A percentile compares a stretch with the other conserved stretches of the same genome.
These are phyloP conservation scores for Agrotis ipsilon DNA, from an alignment of 2,888 invertebrate genomes.

Conservation along the genomic window DNA sequence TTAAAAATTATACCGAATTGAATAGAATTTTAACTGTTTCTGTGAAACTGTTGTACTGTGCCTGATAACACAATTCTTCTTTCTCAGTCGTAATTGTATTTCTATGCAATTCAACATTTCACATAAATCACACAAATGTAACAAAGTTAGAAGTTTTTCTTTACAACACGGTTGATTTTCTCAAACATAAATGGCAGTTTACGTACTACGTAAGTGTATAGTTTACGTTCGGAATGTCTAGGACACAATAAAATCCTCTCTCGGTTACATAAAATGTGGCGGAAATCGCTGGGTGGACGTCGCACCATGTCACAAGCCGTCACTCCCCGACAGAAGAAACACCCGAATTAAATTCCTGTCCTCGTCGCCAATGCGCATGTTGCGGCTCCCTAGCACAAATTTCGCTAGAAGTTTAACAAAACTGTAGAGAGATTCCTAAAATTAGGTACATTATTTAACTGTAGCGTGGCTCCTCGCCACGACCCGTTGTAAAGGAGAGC, in stretches of 20 bases:
- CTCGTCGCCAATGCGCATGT: constrained; percentile 74
- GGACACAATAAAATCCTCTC: constrained; percentile 75
- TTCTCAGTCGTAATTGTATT: background rate
- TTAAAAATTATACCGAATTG: background rate
- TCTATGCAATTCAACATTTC: constrained; percentile 2
- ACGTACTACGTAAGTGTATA: constrained; percentile 46
- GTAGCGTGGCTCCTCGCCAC: constrained; percentile 60
- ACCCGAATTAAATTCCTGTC: constrained; percentile 88
- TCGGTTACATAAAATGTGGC: constrained; percentile 78
- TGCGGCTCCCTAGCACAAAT: constrained; percentile 73
- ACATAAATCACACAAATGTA: background rate
- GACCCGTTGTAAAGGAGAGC: constrained; percentile 47
- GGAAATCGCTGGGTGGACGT: constrained; percentile 79
- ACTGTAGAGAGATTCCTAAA: constrained; percentile 74
- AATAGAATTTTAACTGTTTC: background rate
- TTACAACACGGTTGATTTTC: constrained; percentile 1
- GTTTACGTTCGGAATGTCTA: constrained; percentile 62
- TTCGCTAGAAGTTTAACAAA: constrained; percentile 75
- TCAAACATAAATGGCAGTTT: constrained; percentile 15
- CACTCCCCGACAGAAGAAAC: constrained; percentile 80
- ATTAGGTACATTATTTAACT: constrained; percentile 75
- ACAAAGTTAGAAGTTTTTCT: constrained; percentile 5
- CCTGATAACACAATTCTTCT: background rate
- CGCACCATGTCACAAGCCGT: constrained; percentile 83
- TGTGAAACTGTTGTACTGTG: background rate